These are phyloP conservation scores for Tenodera sinensis DNA, from an alignment of 2,888 invertebrate genomes.

Conservation along the genomic window DNA sequence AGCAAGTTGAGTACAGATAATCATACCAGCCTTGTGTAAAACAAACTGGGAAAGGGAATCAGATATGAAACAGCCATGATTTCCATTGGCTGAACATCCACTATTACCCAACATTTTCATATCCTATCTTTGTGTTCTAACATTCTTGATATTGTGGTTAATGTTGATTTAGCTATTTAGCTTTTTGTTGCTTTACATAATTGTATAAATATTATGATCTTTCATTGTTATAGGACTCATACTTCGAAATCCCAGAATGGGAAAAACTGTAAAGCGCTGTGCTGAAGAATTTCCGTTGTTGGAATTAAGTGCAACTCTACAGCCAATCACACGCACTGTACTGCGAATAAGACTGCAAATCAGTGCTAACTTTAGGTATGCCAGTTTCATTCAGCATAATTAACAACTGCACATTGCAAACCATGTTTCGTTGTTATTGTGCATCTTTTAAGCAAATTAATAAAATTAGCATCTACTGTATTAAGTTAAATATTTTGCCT, in stretches of 20 bases:
- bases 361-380: slow-evolving; percentile 58
- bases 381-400: not conserved
- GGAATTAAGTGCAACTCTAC: slow-evolving; percentile 77
- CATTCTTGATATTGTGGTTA: too few relatives aligned
- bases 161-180: too few relatives aligned
- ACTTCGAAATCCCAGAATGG: slow-evolving; percentile 73
- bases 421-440: not conserved
- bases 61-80: too few relatives aligned
- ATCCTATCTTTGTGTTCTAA: too few relatives aligned
- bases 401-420: not conserved
- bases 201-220: too few relatives aligned
- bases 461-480: not conserved
- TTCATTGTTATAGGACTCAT: slow-evolving; percentile 57
- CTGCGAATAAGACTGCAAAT: slow-evolving; percentile 78
- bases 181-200: too few relatives aligned
- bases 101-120: too few relatives aligned
- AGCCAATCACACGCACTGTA: slow-evolving; percentile 94
- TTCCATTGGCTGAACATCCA: too few relatives aligned
- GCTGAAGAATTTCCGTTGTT: slow-evolving; percentile 82
- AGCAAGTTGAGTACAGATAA: too few relatives aligned
- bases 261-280: slow-evolving; percentile 72
- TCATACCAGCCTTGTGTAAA: too few relatives aligned
- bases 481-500: not conserved
- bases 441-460: not conserved
- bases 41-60: too few relatives aligned